Evolutionary conservation across 2,113 vertebrate genomes (phyloP).

Genomic region (Odontesthes bonariensis): DNA sequence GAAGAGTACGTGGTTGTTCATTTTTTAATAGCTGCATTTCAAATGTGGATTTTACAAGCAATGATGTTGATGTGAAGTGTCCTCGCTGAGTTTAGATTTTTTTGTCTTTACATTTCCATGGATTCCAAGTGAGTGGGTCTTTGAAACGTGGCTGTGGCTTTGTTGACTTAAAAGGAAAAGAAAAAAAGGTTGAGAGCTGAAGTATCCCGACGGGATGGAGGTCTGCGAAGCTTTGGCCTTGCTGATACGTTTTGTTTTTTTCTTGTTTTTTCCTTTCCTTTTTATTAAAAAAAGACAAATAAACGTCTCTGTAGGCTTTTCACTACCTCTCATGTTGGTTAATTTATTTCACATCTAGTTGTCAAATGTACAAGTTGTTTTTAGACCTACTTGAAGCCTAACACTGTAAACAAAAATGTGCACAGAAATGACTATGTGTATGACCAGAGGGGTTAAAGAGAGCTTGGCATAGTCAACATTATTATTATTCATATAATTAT

Average conservation of each 20-base stretch:
- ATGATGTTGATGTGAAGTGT: constrained; percentile 67
- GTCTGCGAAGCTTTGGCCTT: constrained; percentile 78
- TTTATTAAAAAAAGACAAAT: constrained; percentile 47
- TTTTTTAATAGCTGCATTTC: constrained; percentile 64
- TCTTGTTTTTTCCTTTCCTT: constrained; percentile 51
- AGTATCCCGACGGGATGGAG: constrained; percentile 48
- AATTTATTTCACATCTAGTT: constrained; percentile 85
- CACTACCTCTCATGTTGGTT: constrained; percentile 88
- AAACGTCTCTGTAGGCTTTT: constrained; percentile 77
- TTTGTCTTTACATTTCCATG: constrained; percentile 56
- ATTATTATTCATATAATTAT: constrained; percentile 28
- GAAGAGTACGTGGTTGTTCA: constrained; percentile 35
- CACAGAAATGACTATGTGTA: constrained; percentile 80
- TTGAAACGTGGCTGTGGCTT: constrained; percentile 59
- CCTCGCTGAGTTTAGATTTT: constrained; percentile 49
- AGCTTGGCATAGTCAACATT: constrained; percentile 77
- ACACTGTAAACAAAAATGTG: constrained; percentile 87
- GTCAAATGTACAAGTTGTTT: constrained; percentile 80
- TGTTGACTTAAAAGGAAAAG: constrained; percentile 26
- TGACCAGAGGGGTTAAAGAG: constrained; percentile 72
- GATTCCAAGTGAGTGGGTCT: constrained; percentile 50
- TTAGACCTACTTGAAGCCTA: constrained; percentile 89
- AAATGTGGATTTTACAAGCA: constrained; percentile 69
- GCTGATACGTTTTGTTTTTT: constrained; percentile 64
- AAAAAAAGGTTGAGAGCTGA: constrained; percentile 39